Conservation (phyloP, 2,888 invertebrate species). For the Apamea sordens region DNA sequence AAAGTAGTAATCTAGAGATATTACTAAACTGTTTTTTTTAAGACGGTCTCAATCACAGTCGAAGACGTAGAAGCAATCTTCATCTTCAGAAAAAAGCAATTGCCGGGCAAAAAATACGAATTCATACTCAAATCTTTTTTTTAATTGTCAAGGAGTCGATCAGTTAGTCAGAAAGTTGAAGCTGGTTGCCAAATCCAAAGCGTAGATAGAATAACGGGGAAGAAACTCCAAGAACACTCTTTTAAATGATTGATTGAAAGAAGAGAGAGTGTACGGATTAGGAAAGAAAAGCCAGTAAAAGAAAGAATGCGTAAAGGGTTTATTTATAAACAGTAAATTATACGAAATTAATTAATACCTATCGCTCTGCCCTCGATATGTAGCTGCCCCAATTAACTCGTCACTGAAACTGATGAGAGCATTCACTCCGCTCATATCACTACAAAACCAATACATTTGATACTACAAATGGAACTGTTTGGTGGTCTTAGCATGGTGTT, state of each 20-base stretch:
- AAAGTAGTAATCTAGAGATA: neutral
- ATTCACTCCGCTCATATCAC: conserved; percentile 34
- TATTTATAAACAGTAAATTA: neutral
- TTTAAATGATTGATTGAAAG: neutral
- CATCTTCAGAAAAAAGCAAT: neutral
- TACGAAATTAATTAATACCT: neutral
- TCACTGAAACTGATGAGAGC: conserved; percentile 32
- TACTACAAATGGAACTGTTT: neutral
- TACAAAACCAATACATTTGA: conserved; percentile 8
- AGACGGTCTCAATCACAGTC: neutral
- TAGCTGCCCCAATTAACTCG: conserved; percentile 34
- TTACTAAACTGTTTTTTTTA: neutral
- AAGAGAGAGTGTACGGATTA: neutral
- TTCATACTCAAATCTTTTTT: neutral
- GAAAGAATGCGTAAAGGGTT: neutral
- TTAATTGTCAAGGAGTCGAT: neutral
- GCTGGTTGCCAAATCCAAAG: neutral
- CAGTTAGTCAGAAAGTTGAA: neutral
- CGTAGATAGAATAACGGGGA: neutral
- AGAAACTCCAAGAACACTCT: neutral
- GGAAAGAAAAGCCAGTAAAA: neutral
- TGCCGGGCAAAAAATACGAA: neutral
- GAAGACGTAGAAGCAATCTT: neutral
- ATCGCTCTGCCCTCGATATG: neutral
- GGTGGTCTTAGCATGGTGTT: too few species aligned